phyloP scores from a whole-genome alignment of 2,797 vertebrate genomes.

The Hemitrygon akajei region DNA sequence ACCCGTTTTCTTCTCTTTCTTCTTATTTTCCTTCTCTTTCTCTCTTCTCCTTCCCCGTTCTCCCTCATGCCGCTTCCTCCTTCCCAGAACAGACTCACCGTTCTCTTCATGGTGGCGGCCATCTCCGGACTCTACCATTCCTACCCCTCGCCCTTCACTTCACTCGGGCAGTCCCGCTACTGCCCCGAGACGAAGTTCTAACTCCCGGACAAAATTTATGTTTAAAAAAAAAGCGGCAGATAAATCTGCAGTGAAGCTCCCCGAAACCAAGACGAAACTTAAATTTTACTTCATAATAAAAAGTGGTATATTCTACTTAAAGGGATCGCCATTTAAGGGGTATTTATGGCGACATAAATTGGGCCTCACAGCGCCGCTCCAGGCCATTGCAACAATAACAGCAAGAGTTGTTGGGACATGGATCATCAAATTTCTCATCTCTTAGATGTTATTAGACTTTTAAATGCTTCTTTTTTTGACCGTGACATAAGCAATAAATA shows the following conservation, averaged over 20 bases:
- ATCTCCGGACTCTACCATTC: neutral
- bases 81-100: neutral
- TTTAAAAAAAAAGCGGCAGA: neutral
- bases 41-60: too few relatives aligned
- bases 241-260: neutral
- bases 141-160: neutral
- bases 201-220: neutral
- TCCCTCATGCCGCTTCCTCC: too few relatives aligned
- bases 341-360: neutral
- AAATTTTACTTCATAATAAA: neutral
- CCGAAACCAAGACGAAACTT: neutral
- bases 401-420: neutral
- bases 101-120: slow-evolving; percentile 26
- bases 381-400: too few relatives aligned
- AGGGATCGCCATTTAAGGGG: neutral
- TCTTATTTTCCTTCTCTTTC: too few relatives aligned
- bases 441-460: neutral
- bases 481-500: neutral
- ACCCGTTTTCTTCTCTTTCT: too few relatives aligned
- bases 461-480: neutral
- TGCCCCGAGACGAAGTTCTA: too few relatives aligned
- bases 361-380: neutral
- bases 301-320: neutral
- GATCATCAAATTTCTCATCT: too few relatives aligned
- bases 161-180: neutral